phyloP scores from a whole-genome alignment of 2,797 vertebrate species.

The Falco biarmicus region DNA sequence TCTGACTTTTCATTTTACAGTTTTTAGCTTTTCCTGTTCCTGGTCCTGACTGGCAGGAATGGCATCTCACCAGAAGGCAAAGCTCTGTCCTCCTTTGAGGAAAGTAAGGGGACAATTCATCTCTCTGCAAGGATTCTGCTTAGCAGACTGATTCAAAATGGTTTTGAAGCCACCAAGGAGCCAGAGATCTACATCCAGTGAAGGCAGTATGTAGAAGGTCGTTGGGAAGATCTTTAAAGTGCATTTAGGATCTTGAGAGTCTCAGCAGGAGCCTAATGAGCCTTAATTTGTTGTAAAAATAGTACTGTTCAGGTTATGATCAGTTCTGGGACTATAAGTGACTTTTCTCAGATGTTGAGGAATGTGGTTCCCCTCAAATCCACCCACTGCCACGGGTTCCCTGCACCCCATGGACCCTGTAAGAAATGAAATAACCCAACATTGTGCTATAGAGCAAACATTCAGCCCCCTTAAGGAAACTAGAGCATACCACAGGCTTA shows the following conservation, averaged over 20 bases:
- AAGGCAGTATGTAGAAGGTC: not conserved
- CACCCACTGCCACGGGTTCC: not conserved
- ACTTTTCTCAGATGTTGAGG: not conserved
- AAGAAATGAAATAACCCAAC: not conserved
- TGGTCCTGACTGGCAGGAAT: not conserved
- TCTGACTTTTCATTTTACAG: not conserved
- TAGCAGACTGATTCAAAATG: not conserved
- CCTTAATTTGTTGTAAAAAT: not conserved
- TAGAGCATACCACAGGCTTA: not conserved
- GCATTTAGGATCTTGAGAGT: not conserved
- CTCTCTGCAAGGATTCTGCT: not conserved
- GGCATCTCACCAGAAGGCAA: not conserved
- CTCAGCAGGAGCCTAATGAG: accelerated
- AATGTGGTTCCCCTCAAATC: not conserved
- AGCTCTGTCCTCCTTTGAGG: not conserved
- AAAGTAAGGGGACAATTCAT: not conserved
- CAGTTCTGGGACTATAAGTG: not conserved
- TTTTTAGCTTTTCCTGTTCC: not conserved
- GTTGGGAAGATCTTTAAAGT: not conserved
- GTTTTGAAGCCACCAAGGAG: not conserved
- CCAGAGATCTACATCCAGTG: not conserved
- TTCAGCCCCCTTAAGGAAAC: not conserved
- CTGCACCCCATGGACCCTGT: not conserved
- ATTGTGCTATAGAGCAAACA: not conserved
- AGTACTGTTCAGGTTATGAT: not conserved